A percentile compares a stretch with the other conserved stretches of the same genome.
Conservation (phyloP, 2,797 vertebrate genomes). For the Chiloscyllium punctatum region DNA sequence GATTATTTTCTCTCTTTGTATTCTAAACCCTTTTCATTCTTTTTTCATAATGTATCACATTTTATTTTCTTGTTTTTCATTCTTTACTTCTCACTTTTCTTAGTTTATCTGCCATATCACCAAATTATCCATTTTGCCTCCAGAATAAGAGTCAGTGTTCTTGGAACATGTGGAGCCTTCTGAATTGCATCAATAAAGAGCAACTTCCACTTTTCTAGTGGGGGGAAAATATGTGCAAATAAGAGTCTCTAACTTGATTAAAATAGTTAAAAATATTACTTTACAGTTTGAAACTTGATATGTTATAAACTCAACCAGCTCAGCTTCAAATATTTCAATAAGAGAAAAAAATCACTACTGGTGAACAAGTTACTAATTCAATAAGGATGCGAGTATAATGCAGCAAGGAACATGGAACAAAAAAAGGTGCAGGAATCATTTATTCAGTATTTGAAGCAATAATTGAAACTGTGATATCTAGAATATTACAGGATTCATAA, state of each 20-base stretch:
- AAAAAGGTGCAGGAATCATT: background rate
- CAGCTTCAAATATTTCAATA: background rate
- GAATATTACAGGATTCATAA: background rate
- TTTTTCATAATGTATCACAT: background rate
- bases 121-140: background rate
- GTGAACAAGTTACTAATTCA: background rate
- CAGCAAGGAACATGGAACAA: background rate
- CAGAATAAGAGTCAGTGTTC: background rate
- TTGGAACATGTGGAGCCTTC: background rate
- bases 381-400: background rate
- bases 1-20: background rate
- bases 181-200: background rate
- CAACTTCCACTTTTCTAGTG: background rate
- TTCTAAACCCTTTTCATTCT: background rate
- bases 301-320: background rate
- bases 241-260: background rate
- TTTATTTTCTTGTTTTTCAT: background rate
- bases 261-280: background rate
- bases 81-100: background rate
- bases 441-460: background rate
- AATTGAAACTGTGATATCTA: background rate
- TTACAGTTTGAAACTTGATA: background rate
- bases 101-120: background rate
- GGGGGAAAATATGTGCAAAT: background rate
- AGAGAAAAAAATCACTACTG: too few species aligned